These are phyloP conservation scores for Xiphophorus hellerii DNA, from an alignment of 2,113 vertebrate species.

Conservation along the genomic window DNA sequence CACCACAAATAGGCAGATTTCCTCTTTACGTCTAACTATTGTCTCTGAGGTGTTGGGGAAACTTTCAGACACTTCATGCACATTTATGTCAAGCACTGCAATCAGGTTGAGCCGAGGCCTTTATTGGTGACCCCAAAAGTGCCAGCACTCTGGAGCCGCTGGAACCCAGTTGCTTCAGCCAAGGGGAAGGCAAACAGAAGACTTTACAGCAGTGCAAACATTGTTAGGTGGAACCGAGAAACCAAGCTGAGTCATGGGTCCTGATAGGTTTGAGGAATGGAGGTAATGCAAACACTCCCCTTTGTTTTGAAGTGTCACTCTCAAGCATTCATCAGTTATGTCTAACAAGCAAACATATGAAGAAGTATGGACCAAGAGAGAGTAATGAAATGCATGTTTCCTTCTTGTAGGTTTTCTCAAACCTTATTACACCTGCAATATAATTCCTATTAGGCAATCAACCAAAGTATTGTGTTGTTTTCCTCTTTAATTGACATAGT, in stretches of 20 bases:
- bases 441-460: neutral
- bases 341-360: constrained; percentile 27
- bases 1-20: constrained; percentile 33
- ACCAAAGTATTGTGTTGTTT: neutral
- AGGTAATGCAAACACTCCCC: constrained; percentile 63
- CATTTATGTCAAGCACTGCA: constrained; percentile 48
- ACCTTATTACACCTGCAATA: neutral
- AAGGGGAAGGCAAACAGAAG: constrained; percentile 75
- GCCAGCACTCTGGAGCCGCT: constrained; percentile 51
- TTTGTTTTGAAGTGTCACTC: constrained; percentile 46
- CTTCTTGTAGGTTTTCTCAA: neutral
- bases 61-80: neutral
- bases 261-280: constrained; percentile 34
- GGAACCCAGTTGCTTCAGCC: constrained; percentile 57
- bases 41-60: neutral
- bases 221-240: constrained; percentile 48
- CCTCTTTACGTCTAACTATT: constrained; percentile 5
- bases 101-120: constrained; percentile 57
- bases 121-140: constrained; percentile 49
- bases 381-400: neutral
- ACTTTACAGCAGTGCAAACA: constrained; percentile 73
- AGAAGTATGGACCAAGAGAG: neutral
- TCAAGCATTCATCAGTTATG: constrained; percentile 43
- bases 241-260: constrained; percentile 49
- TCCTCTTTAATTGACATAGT: neutral